Base-by-base conservation (phyloP, 2,797 vertebrate species). In the Cyclura pinguis region DNA sequence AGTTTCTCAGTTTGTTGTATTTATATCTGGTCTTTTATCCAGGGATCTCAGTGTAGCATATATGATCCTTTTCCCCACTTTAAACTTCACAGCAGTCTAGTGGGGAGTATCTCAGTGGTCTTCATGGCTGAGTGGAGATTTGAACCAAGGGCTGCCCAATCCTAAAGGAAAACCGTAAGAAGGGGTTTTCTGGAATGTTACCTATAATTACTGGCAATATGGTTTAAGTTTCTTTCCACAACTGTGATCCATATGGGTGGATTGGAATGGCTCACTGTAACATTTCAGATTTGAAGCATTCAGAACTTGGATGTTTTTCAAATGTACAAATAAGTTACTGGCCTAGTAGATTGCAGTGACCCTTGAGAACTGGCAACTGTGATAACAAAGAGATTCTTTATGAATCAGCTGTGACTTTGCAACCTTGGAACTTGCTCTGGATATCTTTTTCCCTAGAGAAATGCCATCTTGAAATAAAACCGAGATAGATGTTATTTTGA, bases 221-320 rank as follows among this genome's bases (percentile, higher is more conserved):
- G 2, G n/a, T n/a, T n/a, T n/a, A n/a, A n/a, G 1, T 24, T 32
- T 32, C 8, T 69, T 9, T 32, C 67, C 67, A 69, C 29, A 29
- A 69, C 67, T 32, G 27, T 69, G 27, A 69, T 69, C 64, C 64
- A 69, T 10, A 32, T 69, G 67, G 67, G 29, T 69, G 9, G 29
- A 69, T 69, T 27, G 27, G 29, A 32, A 29, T 69, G 10, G 10
- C 64, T 20, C 64, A 72, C 24, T 35, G 24, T 59, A 55, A 76
- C 32, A 47, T 86, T 69, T 74, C 14, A 83, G 72, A 84, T 9
- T 32, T 91, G 83, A 89, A 93, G 77, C 57, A n/a, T 59, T 38
- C 32, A 38, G 18, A 20, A 64, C 80, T 38, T 74, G 55, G 24
- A 38, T 87, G 62, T 42, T 90, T 89, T 82, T 27, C 0, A 1